phyloP scores from a whole-genome alignment of 2,888 invertebrate species.

The Apodemia hepburni region DNA sequence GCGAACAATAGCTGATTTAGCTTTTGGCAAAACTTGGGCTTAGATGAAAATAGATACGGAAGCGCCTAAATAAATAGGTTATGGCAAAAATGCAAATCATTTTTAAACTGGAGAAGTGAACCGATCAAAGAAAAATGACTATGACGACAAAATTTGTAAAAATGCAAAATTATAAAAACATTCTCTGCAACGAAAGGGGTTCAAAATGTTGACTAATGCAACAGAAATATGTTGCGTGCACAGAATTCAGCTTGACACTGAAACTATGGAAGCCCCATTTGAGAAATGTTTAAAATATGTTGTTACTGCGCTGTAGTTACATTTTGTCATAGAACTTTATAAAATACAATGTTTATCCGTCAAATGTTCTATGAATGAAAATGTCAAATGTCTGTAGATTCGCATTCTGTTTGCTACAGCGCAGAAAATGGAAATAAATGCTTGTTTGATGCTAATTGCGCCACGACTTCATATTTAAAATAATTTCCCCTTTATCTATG shows the following conservation, averaged over 20 bases:
- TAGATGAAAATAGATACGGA: conserved; percentile 36
- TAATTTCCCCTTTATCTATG: background rate
- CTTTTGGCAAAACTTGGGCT: conserved; percentile 36
- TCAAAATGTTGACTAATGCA: conserved; percentile 4
- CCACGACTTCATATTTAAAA: conserved; percentile 27
- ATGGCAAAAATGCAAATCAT: conserved; percentile 17
- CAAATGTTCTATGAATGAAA: conserved; percentile 16
- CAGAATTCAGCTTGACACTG: conserved; percentile 11
- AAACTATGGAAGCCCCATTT: conserved; percentile 4
- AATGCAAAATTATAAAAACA: conserved; percentile 13
- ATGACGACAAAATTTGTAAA: conserved; percentile 10
- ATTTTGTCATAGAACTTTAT: conserved; percentile 11
- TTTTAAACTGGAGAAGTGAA: conserved; percentile 21
- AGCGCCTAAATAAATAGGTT: conserved; percentile 35
- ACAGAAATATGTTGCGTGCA: conserved; percentile 1
- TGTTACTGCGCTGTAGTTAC: conserved; percentile 14
- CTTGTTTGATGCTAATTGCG: conserved; percentile 36
- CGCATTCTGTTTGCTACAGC: conserved; percentile 29
- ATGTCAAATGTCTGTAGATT: conserved; percentile 16
- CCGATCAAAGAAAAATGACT: conserved; percentile 15
- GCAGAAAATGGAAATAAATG: conserved; percentile 34
- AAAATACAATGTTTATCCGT: conserved; percentile 9
- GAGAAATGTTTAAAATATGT: conserved; percentile 6
- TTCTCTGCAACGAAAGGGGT: conserved; percentile 8
- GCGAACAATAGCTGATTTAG: conserved; percentile 52